A percentile compares a stretch with the other conserved stretches of the same genome.
phyloP scores from a whole-genome alignment of 2,113 vertebrate species.

The Limnothrissa miodon region DNA sequence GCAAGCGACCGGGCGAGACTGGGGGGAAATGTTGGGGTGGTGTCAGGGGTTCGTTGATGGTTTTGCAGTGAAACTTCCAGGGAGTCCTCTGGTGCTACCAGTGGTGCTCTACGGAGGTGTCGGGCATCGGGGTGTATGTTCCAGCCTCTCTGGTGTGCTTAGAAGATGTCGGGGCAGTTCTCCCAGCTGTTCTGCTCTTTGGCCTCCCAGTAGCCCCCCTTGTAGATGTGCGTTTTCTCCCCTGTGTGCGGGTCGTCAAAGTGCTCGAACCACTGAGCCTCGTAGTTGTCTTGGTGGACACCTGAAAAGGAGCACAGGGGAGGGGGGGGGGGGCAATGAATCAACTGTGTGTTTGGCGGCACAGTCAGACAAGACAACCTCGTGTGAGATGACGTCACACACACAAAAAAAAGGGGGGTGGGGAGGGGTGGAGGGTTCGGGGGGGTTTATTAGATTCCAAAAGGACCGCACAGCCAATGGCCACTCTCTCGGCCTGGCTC shows the following conservation, averaged over 20 bases:
- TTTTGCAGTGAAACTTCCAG: not conserved
- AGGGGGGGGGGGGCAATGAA: not conserved
- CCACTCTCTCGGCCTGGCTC: not conserved
- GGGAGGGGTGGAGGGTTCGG: not conserved
- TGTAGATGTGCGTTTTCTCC: conserved; percentile 86
- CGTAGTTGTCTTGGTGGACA: conserved; percentile 79
- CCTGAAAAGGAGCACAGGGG: conserved; percentile 57
- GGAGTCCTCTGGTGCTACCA: not conserved
- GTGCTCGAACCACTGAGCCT: conserved; percentile 89
- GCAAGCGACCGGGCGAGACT: not conserved
- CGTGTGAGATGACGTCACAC: not conserved
- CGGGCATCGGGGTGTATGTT: conserved; percentile 38
- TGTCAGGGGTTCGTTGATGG: not conserved
- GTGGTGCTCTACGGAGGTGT: not conserved
- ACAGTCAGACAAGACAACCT: not conserved
- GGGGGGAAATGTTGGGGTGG: not conserved
- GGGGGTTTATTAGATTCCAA: not conserved
- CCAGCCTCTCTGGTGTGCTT: conserved; percentile 35
- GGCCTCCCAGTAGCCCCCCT: conserved; percentile 92
- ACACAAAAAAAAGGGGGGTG: too few relatives aligned
- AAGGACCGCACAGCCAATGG: not conserved
- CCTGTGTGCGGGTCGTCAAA: conserved; percentile 79
- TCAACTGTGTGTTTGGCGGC: not conserved
- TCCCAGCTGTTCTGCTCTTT: conserved; percentile 83
- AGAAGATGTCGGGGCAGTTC: conserved; percentile 87